Evolutionary conservation across 2,113 vertebrate species (phyloP), one percentile per base, ranked within the genome.

Genomic region (Piliocolobus tephrosceles): DNA sequence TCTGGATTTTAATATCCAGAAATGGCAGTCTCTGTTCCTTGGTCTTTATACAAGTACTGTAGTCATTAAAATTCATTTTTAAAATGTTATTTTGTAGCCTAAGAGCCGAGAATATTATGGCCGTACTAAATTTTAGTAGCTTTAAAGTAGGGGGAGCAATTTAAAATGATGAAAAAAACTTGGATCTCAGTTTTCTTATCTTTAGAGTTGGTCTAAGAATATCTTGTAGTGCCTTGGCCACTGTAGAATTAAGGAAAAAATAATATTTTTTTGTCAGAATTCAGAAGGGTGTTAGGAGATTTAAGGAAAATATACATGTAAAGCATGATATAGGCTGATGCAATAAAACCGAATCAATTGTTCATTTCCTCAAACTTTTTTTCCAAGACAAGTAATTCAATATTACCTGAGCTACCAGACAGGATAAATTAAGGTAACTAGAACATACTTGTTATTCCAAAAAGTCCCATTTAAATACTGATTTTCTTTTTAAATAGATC

Each of bases 321-420:
- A 78, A 76, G 18, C 35, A 66, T 13, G 45, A 66, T 23, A 73
- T 3, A 58, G 22, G 66, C 17, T 70, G 22, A 84, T 75, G 32
- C 2, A 73, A 18, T 40, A 66, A 50, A 88, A 8, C 43, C 82
- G 80, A 87, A n/a, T 52, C 45, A 83, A 35, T 40, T 47, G 8
- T 40, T 88, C 86, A 66, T 86, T 72, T 92, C 27, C 6, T 70
- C 47, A 87, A 61, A 92, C 30, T 75, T 68, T 84, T 30, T 30
- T 35, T 0, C 35, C 8, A n/a, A 76, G 45, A 61, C 18, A 85
- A 91, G 17, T 8, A 88, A 88, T 3, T 30, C 3, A 40, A 8
- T 85, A 30, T 80, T 61, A 82, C 3, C 1, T 47, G 30, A 66
- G n/a, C 9, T 52, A 52, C 47, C 3, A 85, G n/a, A 22, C 45